Percentiles rank a stretch among this genome's conserved stretches.
Evolutionary conservation across 2,888 invertebrate species (phyloP).

Genomic region (Lypha dubia): DNA sequence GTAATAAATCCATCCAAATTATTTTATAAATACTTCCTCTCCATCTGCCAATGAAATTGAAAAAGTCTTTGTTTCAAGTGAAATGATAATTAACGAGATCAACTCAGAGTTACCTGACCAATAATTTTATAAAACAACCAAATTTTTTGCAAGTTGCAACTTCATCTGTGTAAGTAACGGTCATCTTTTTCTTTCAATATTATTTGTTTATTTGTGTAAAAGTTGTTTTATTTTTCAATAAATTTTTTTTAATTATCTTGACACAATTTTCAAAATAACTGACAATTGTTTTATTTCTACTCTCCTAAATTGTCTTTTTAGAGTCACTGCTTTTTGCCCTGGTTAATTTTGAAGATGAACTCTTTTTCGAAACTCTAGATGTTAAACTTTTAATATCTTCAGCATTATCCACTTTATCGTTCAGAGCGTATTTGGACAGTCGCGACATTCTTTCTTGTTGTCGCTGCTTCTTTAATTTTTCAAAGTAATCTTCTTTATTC

Average conservation of each 20-base stretch:
- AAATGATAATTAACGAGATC: too few relatives aligned
- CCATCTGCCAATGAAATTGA: slow-evolving; percentile 88
- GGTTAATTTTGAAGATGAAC: slow-evolving; percentile 17
- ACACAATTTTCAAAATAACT: slow-evolving; percentile 38
- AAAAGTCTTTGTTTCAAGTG: too few relatives aligned
- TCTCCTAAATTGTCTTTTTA: slow-evolving; percentile 46
- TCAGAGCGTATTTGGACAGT: slow-evolving; percentile 1
- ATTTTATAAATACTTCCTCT: slow-evolving; percentile 96
- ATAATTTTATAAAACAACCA: slow-evolving; percentile 78
- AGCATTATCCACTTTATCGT: background rate
- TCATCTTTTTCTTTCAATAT: slow-evolving; percentile 74
- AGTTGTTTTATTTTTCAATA: background rate
- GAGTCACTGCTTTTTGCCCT: background rate
- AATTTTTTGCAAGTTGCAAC: slow-evolving; percentile 78
- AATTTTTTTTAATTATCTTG: slow-evolving; percentile 24
- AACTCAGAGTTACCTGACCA: slow-evolving; percentile 76
- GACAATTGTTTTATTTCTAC: background rate
- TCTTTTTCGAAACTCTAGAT: background rate
- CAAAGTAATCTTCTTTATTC: slow-evolving; percentile 56
- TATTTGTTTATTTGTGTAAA: slow-evolving; percentile 10
- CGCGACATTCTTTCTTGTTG: slow-evolving; percentile 47
- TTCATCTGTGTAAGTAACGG: slow-evolving; percentile 79
- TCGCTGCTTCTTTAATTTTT: slow-evolving; percentile 55
- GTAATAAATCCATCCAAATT: slow-evolving; percentile 92
- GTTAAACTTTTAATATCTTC: slow-evolving; percentile 23